phyloP scores from a whole-genome alignment of 2,888 invertebrate species.

The Liodrosophila aerea region DNA sequence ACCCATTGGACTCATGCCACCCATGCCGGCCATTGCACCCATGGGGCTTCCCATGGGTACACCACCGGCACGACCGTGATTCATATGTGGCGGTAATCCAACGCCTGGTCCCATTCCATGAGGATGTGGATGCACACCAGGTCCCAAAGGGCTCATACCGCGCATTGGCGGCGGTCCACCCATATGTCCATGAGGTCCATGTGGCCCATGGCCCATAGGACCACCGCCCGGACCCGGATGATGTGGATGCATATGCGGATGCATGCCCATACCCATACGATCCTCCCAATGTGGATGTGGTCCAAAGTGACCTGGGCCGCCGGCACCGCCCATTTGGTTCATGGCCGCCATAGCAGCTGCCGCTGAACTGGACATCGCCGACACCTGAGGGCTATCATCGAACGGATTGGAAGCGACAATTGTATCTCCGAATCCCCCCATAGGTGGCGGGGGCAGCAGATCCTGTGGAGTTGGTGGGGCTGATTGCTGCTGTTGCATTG shows the following conservation, averaged over 20 bases:
- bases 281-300: constrained; percentile 82
- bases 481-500: constrained; percentile 87
- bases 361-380: constrained; percentile 81
- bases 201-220: constrained; percentile 83
- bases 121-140: constrained; percentile 74
- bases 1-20: constrained; percentile 84
- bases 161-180: constrained; percentile 82
- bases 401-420: constrained; percentile 97
- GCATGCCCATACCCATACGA: constrained; percentile 83
- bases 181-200: constrained; percentile 84
- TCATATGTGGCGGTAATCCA: constrained; percentile 81
- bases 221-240: constrained; percentile 84
- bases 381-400: constrained; percentile 90
- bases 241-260: constrained; percentile 88
- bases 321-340: constrained; percentile 84
- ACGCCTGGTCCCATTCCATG: constrained; percentile 76
- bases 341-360: constrained; percentile 85
- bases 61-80: constrained; percentile 79
- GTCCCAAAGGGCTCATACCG: constrained; percentile 82
- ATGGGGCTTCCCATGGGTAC: constrained; percentile 83
- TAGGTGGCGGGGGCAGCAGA: constrained; percentile 89
- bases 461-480: constrained; percentile 89
- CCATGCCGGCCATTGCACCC: constrained; percentile 84
- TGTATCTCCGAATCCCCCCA: constrained; percentile 95
- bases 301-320: constrained; percentile 75